Conservation (phyloP, 64 coral and sea anemone species). For the Montipora capricornis region DNA sequence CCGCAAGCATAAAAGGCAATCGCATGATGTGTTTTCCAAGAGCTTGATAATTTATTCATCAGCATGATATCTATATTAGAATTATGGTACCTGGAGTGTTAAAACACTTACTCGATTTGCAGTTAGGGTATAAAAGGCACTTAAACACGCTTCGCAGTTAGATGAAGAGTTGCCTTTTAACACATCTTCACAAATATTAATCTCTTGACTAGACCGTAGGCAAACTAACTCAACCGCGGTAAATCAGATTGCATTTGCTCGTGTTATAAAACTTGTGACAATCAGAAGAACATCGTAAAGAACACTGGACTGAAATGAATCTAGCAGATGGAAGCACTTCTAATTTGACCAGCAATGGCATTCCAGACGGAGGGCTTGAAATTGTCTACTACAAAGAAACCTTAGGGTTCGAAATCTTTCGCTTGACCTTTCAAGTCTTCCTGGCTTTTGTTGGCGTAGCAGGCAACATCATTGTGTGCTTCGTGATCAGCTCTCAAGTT, state of each 20-base stretch:
- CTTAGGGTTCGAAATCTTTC: conserved; percentile 5
- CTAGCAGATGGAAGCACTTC: background rate
- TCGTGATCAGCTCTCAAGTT: conserved; percentile 47
- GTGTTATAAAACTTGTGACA: no score
- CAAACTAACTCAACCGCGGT: no score
- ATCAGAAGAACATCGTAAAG: no score
- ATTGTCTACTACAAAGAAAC: conserved; percentile 18
- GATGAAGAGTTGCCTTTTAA: background rate
- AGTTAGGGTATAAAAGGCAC: background rate
- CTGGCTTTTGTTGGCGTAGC: conserved; percentile 69
- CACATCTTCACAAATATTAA: no score
- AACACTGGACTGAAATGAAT: no score
- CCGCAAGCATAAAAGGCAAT: background rate
- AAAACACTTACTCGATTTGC: background rate
- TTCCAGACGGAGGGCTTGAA: background rate
- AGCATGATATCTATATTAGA: background rate
- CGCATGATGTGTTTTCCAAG: background rate
- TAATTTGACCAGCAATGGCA: background rate
- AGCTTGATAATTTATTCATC: background rate
- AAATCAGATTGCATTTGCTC: no score
- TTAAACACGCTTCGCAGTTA: background rate
- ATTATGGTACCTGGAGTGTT: background rate
- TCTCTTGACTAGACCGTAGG: no score
- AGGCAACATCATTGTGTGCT: conserved; percentile 77
- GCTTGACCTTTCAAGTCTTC: conserved; percentile 48